phyloP scores from a whole-genome alignment of 2,113 vertebrate genomes.

The Cololabis saira region DNA sequence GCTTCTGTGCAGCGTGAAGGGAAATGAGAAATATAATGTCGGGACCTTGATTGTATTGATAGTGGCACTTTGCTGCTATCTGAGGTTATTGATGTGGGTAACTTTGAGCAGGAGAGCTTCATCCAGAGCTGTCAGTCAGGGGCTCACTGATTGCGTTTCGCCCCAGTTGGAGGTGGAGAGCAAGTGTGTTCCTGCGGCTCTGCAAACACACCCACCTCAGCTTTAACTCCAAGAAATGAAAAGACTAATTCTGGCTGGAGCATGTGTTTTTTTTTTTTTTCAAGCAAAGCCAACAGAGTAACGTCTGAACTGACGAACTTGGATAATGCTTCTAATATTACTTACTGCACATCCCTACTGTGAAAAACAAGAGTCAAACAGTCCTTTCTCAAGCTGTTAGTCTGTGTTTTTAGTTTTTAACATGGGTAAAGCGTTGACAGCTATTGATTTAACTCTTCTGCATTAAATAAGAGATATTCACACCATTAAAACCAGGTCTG shows the following conservation, averaged over 20 bases:
- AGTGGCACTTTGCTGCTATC: constrained; percentile 13
- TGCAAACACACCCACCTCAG: constrained; percentile 38
- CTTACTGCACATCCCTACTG: constrained; percentile 21
- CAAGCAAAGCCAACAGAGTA: constrained; percentile 17
- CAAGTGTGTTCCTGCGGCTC: constrained; percentile 21
- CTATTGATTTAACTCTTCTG: neutral
- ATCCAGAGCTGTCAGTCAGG: constrained; percentile 47
- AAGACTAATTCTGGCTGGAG: constrained; percentile 54
- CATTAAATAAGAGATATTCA: neutral
- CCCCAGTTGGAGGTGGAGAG: constrained; percentile 19
- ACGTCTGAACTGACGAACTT: constrained; percentile 13
- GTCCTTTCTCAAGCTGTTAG: no score
- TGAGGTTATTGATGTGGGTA: constrained; percentile 12
- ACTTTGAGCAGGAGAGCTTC: constrained; percentile 21
- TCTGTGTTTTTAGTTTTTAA: constrained; percentile 2
- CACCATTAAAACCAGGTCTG: neutral
- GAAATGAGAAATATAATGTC: constrained; percentile 18
- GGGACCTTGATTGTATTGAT: constrained; percentile 12
- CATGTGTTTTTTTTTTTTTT: constrained; percentile 16
- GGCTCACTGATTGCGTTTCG: constrained; percentile 33
- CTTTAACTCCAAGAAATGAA: constrained; percentile 34
- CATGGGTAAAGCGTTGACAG: constrained; percentile 1
- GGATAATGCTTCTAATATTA: constrained; percentile 5
- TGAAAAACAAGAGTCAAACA: constrained; percentile 2
- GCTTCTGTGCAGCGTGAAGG: constrained; percentile 3